Evolutionary conservation across 2,113 vertebrate species (phyloP).

Genomic region (Toxostoma redivivum): DNA sequence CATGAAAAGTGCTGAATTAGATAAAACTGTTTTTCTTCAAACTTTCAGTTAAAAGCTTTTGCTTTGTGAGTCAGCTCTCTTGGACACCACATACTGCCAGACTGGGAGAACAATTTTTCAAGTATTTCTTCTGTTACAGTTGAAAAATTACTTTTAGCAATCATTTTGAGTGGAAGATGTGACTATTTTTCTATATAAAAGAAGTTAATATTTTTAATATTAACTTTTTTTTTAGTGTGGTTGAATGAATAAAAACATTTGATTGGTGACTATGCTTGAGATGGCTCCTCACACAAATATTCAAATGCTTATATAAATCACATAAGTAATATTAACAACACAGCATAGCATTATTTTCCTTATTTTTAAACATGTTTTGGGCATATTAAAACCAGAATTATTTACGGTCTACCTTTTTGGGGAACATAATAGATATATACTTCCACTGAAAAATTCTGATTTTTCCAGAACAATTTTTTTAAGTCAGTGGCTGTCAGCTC

Average conservation of each 20-base stretch:
- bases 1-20: background rate
- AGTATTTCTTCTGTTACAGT: background rate
- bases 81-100: background rate
- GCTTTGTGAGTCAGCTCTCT: background rate
- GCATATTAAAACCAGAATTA: background rate
- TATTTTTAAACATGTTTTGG: background rate
- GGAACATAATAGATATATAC: background rate
- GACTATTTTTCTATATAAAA: background rate
- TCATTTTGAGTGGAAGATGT: background rate
- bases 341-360: background rate
- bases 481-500: background rate
- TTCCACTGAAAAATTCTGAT: background rate
- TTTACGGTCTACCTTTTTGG: background rate
- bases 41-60: background rate
- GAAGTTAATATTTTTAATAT: background rate
- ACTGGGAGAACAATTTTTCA: background rate
- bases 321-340: background rate
- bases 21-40: background rate
- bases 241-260: background rate
- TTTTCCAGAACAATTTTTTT: background rate
- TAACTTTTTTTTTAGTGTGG: background rate
- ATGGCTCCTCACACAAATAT: background rate
- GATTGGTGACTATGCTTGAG: background rate
- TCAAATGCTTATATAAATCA: background rate
- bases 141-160: background rate